Conservation (phyloP, 2,888 invertebrate genomes). For the Limenitis camilla region DNA sequence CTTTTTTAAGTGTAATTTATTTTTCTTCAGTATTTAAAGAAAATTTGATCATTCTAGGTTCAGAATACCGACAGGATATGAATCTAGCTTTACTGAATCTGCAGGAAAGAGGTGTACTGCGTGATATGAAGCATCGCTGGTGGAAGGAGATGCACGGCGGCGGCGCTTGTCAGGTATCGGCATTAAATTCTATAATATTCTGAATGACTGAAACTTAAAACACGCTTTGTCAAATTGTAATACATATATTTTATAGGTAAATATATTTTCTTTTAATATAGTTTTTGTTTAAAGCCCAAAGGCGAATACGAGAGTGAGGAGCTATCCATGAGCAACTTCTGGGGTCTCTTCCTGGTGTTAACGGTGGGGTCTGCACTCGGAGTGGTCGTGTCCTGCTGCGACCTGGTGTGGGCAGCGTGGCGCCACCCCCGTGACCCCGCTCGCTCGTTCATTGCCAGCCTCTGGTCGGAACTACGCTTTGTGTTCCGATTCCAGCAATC, state of each 20-base stretch:
- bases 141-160: conserved; percentile 90
- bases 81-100: conserved; percentile 88
- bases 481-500: conserved; percentile 57
- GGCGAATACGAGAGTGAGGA: conserved; percentile 48
- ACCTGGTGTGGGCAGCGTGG: conserved; percentile 60
- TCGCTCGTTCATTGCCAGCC: conserved; percentile 35
- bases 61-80: conserved; percentile 82
- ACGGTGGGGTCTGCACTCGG: conserved; percentile 79
- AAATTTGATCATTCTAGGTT: conserved; percentile 57
- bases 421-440: conserved; percentile 37
- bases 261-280: background rate
- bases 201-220: too few species aligned
- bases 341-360: conserved; percentile 86
- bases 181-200: too few species aligned
- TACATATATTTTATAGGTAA: too few species aligned
- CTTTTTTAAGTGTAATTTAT: too few species aligned
- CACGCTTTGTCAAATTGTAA: too few species aligned
- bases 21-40: too few species aligned
- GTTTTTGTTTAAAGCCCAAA: conserved; percentile 35
- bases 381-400: conserved; percentile 78
- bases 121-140: conserved; percentile 88
- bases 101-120: conserved; percentile 88
- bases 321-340: conserved; percentile 82
- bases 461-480: conserved; percentile 55
- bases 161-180: conserved; percentile 80